Evolutionary conservation across 2,888 invertebrate genomes (phyloP), one percentile per base, ranked within the genome.

Genomic region (Ophion ventricosus): DNA sequence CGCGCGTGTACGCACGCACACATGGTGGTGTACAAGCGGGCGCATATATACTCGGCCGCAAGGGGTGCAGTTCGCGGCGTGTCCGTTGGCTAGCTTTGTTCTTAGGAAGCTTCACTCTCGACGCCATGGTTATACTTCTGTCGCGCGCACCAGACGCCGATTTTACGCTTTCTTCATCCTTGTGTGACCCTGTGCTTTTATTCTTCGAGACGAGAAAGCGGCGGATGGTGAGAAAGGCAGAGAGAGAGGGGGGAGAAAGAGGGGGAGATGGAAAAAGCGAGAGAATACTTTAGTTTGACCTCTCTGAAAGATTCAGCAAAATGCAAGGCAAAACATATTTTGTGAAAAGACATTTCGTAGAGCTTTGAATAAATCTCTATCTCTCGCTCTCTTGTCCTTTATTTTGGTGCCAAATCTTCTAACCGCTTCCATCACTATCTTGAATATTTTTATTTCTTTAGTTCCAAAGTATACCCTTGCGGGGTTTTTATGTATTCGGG

Each of bases 31-130:
- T 10, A 40, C 17, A 1, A n/a, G 54, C 0, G 49, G 20, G 26
- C 61, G 61, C 61, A 23, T 40, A 26, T 61, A 73, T 40, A 61
- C 54, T 23, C 35, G 49, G 29, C 56, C 66, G 35, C 35, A 56
- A 61, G 25, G 61, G 64, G 64, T 70, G 49, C 20, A 35, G 56
- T 49, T 49, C 49, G n/a, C 23, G 29, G 63, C 67, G 70, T 40
- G 49, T 25, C 81, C 79, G 80, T 83, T 59, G 76, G 82, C 84
- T 85, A 77, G 87, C 87, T 85, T 87, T 88, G 87, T 88, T 88
- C 87, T 87, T 86, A 88, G 87, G 87, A 57, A 85, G 83, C 83
- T 63, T 64, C 54, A 35, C 29, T 73, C 8, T 5, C 49, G 61
- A 67, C 59, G 59, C 59, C 67, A 49, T 25, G 17, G 57, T 57